Evolutionary conservation across 2,888 invertebrate genomes (phyloP), one percentile per base, ranked within the genome.

Genomic region (Sericinus montela): DNA sequence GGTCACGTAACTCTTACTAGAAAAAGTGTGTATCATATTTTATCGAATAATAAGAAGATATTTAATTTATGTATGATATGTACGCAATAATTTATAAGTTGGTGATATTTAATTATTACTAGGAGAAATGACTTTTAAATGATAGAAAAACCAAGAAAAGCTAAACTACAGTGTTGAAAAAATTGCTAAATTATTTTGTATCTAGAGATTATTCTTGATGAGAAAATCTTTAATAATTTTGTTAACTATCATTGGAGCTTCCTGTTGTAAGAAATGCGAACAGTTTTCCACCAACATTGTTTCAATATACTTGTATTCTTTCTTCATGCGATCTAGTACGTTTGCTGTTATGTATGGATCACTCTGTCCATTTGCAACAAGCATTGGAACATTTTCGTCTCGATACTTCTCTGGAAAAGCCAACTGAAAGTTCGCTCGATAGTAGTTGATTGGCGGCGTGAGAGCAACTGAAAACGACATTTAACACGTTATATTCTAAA

Each of bases 371-470:
- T 81, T 76, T 1, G 80, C 78, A 0, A 82, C 75, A 0, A 89
- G 59, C 58, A 90, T 78, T 0, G 86, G 85, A 0, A 87, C 70
- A n/a, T 78, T 72, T 36, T 75, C 76, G 10, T 71, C 60, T 28
- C 65, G 70, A 19, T 66, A 58, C 9, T 70, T 76, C 4, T 72
- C 65, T 10, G 74, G 60, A 2, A 72, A 23, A 0, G 59, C 54
- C 52, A 65, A 72, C 1, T 50, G 38, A 54, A 84, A 73, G 59
- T 89, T 89, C 1, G 89, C 89, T 37, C 91, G 75, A 62, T 91
- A 92, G 70, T 91, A 92, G 63, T 91, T 91, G 10, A 92, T 65
- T 0, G 91, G 90, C 1, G 84, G 75, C 1, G 90, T 91, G 30
- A 90, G 69, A 0, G 90, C 90, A 58, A 66, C 91, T 91, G 78